Base-by-base conservation (phyloP, 2,113 vertebrate species). In the Macquaria ambigua region DNA sequence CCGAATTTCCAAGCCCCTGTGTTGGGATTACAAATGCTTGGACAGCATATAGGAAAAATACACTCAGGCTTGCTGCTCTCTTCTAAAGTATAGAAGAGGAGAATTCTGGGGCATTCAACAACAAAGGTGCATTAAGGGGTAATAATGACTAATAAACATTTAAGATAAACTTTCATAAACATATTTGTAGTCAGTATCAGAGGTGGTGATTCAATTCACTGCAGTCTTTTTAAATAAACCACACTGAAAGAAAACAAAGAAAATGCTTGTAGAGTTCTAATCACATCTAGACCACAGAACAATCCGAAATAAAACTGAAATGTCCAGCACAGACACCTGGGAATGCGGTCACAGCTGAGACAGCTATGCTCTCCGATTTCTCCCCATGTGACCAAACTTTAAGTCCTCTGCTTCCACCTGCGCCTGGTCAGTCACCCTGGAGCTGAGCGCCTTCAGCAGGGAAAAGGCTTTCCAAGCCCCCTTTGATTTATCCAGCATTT, bases 401-500 rank as follows among this genome's bases (percentile, higher is more conserved):
- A 58, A 84, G 41, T 64, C 61, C 73, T 88, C 75, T 74, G 70
- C 81, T 93, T 96, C 96, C 96, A 97, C 96, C 97, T 97, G 96
- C 95, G 93, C 92, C 80, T 72, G 63, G 81, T 93, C 95, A 93
- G 95, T 95, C 93, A 96, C 90, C 95, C 96, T 93, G 95, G 95
- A 87, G 86, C 96, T 77, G 66, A 91, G 66, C 18, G 88, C 70
- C 88, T 89, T 86, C 85, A 85, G 85, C 89, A 71, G 77, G 81
- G 71, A 89, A 76, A 88, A 75, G 11, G 31, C 86, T 80, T 84
- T 87, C 91, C 90, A 89, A 92, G 56, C 79, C 93, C 93, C 89
- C 94, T 92, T 92, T 97, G 97, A 98, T 98, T 98, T 97, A 98
- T 97, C 97, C 91, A 91, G 93, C 97, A 97, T 98, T 99, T 98